phyloP scores from a whole-genome alignment of 2,797 vertebrate genomes.

The Aratinga solstitialis region DNA sequence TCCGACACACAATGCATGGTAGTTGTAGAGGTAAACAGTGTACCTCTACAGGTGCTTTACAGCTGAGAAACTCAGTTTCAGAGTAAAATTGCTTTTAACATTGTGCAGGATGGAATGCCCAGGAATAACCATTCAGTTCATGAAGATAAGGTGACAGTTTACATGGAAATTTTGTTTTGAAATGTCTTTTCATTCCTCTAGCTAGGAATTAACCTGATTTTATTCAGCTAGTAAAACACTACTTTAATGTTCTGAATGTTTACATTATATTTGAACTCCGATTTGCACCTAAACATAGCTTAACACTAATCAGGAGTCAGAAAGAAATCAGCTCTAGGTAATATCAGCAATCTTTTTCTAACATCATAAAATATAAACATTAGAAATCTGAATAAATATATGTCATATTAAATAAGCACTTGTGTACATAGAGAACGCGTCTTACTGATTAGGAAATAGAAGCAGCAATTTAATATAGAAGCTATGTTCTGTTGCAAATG shows the following conservation, averaged over 20 bases:
- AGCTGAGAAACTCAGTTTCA: neutral
- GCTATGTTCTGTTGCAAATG: neutral
- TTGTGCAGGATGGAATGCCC: neutral
- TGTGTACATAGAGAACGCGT: rapidly evolving
- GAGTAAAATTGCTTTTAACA: neutral
- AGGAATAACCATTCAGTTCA: neutral
- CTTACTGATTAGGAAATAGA: neutral
- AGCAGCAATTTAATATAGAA: neutral
- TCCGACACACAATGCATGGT: neutral
- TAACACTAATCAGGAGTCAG: neutral
- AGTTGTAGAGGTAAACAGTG: neutral
- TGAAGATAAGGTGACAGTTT: neutral
- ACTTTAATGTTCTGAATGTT: neutral
- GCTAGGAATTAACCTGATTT: neutral
- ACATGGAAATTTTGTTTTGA: neutral
- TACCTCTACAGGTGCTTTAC: neutral
- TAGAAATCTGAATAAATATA: neutral
- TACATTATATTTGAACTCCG: neutral
- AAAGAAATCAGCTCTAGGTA: neutral
- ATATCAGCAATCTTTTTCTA: neutral
- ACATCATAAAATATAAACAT: neutral
- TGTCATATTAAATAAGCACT: neutral
- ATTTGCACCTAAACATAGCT: neutral
- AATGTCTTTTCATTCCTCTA: neutral
- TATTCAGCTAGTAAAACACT: neutral